phyloP scores from a whole-genome alignment of 2,888 invertebrate species.

The Acanthosepion esculentum region DNA sequence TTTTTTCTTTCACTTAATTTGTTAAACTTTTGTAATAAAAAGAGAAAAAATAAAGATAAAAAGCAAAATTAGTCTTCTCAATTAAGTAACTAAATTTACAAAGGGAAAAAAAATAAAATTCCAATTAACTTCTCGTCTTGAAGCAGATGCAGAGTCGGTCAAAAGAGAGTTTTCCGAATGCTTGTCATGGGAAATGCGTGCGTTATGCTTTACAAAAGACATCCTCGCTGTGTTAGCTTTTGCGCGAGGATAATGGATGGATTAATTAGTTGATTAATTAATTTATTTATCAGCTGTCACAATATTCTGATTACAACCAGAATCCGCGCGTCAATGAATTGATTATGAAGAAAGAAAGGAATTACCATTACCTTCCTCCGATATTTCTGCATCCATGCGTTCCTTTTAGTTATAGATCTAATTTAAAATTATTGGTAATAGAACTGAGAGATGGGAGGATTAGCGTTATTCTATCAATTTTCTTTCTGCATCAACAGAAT shows the following conservation, averaged over 20 bases:
- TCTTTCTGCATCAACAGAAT: too few relatives aligned
- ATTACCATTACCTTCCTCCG: background rate
- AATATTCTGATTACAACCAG: background rate
- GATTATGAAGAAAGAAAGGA: background rate
- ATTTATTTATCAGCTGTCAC: slow-evolving; percentile 33
- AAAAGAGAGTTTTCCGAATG: background rate
- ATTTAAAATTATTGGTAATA: too few relatives aligned
- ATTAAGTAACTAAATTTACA: background rate
- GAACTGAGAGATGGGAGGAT: too few relatives aligned
- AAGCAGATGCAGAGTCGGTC: background rate
- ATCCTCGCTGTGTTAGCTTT: background rate
- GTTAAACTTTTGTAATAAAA: background rate
- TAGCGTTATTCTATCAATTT: too few relatives aligned
- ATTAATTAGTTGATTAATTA: slow-evolving; percentile 10
- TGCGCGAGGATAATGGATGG: background rate
- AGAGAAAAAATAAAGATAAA: background rate
- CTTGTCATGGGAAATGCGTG: background rate
- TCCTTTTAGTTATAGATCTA: too few relatives aligned
- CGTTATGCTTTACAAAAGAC: background rate
- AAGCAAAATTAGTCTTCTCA: background rate
- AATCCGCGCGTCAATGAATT: background rate
- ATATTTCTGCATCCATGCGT: too few relatives aligned
- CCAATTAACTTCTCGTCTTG: background rate
- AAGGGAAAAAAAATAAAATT: background rate
- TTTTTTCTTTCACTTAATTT: background rate